A percentile compares a stretch with the other conserved stretches of the same genome.
Conservation (phyloP, 2,797 vertebrate species). For the Propithecus deckenii region DNA sequence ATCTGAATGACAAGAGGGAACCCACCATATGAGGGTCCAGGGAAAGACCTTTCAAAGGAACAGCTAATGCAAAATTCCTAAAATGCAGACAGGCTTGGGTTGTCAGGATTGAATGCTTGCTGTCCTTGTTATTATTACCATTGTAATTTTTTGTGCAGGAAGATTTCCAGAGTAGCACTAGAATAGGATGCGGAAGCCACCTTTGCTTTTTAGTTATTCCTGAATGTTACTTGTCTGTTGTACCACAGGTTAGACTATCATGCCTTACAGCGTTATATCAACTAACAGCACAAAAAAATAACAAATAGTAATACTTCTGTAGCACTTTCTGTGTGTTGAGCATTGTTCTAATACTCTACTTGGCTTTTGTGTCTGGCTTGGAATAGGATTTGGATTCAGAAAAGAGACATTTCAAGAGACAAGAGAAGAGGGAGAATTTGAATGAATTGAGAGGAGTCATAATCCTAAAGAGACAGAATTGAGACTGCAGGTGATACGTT, state of each 20-base stretch:
- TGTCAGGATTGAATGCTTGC: not conserved
- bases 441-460: not conserved
- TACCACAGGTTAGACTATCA: not conserved
- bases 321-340: not conserved
- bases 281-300: not conserved
- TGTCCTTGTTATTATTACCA: not conserved
- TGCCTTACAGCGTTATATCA: not conserved
- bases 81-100: not conserved
- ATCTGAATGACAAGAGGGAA: not conserved
- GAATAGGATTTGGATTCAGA: not conserved
- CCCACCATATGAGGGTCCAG: not conserved
- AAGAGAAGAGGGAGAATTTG: not conserved
- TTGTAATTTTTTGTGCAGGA: not conserved
- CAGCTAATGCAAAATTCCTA: not conserved
- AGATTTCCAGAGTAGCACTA: not conserved
- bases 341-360: not conserved
- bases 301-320: not conserved
- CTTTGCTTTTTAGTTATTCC: not conserved
- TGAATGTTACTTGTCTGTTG: not conserved
- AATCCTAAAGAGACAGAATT: not conserved
- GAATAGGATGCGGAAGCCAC: not conserved
- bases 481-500: not conserved
- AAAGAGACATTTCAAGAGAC: not conserved
- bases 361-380: not conserved
- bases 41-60: not conserved